These are phyloP conservation scores for Leucozona laternaria DNA, from an alignment of 2,888 invertebrate genomes.

Conservation along the genomic window DNA sequence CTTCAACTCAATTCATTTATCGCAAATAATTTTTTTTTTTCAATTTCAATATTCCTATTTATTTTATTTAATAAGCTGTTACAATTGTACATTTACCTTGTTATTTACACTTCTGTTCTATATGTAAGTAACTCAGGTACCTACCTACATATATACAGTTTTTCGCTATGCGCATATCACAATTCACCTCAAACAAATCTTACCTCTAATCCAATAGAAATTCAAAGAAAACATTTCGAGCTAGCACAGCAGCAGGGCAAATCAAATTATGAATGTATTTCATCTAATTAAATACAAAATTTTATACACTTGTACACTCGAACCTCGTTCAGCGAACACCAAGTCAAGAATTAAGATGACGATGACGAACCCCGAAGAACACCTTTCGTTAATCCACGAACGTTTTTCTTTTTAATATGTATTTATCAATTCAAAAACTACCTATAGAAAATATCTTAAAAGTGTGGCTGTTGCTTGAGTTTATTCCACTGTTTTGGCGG, in stretches of 20 bases:
- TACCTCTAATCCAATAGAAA: slow-evolving; percentile 60
- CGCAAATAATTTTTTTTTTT: too few species aligned
- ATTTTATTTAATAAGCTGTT: too few species aligned
- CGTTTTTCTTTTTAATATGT: neutral
- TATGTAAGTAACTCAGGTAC: too few species aligned
- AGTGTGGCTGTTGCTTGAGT: slow-evolving; percentile 37
- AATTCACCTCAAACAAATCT: slow-evolving; percentile 27
- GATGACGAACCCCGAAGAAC: slow-evolving; percentile 23
- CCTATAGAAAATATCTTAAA: slow-evolving; percentile 18
- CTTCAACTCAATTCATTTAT: too few species aligned
- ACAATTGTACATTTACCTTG: too few species aligned
- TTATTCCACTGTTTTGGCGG: slow-evolving; percentile 59
- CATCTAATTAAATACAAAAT: slow-evolving; percentile 52
- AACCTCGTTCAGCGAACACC: slow-evolving; percentile 6
- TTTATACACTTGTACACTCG: slow-evolving; percentile 6
- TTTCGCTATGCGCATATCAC: neutral
- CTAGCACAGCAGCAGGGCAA: slow-evolving; percentile 1
- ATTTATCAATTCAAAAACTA: slow-evolving; percentile 34
- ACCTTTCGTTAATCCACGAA: slow-evolving; percentile 44
- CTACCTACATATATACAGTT: too few species aligned
- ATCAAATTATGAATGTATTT: slow-evolving; percentile 15
- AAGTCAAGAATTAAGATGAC: slow-evolving; percentile 46
- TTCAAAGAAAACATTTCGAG: slow-evolving; percentile 34
- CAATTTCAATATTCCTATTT: too few species aligned
- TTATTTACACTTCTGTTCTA: neutral